Conservation (phyloP, 1,140 invertebrate species). For the Ceratina australensis region DNA sequence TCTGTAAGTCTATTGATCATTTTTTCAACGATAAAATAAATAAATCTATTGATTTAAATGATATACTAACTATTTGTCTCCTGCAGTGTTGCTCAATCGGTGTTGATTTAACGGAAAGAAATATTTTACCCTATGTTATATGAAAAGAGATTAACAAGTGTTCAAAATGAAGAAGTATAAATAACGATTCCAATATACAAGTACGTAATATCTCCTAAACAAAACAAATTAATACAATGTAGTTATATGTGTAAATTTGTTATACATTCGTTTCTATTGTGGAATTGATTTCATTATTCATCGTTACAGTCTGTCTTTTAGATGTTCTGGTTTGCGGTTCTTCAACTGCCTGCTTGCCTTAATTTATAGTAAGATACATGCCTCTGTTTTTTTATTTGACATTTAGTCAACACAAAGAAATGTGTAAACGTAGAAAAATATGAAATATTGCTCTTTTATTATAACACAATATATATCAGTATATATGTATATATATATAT, state of each 20-base stretch:
- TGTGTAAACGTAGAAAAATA: conserved; percentile 1
- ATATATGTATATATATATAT: no score
- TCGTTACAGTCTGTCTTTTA: neutral
- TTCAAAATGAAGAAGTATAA: neutral
- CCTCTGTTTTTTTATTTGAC: neutral
- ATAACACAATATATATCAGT: neutral
- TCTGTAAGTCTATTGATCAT: conserved; percentile 7
- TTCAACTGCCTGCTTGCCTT: neutral
- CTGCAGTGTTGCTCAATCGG: neutral
- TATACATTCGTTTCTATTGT: conserved; percentile 5
- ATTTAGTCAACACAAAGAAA: conserved; percentile 11
- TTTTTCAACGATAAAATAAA: conserved; percentile 40
- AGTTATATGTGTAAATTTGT: neutral
- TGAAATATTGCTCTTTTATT: neutral
- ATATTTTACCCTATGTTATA: neutral
- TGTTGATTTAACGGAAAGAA: neutral
- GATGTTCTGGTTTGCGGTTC: neutral
- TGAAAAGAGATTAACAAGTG: conserved; percentile 1
- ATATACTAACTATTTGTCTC: conserved; percentile 12
- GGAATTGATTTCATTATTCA: conserved; percentile 12
- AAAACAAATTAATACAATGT: neutral
- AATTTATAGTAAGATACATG: neutral
- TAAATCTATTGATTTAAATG: conserved; percentile 27
- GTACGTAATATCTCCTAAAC: neutral
- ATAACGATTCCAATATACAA: neutral